A percentile compares a stretch with the other conserved stretches of the same genome.
phyloP scores from a whole-genome alignment of 1,140 invertebrate species.

The Papilio polyxenes region DNA sequence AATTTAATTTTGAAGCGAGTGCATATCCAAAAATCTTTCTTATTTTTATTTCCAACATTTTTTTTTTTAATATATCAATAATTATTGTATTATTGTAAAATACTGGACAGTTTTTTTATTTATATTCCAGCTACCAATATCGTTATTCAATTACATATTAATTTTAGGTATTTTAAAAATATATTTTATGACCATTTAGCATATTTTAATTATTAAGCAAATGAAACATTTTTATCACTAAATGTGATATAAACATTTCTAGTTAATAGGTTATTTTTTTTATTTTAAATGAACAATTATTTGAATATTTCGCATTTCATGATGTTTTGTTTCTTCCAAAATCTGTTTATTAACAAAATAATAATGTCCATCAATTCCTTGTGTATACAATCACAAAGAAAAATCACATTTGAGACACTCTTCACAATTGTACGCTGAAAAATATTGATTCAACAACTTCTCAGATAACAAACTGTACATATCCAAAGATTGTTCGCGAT shows the following conservation, averaged over 20 bases:
- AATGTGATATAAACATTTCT: no score
- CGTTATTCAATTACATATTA: no score
- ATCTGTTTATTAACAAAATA: neutral
- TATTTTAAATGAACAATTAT: no score
- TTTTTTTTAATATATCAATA: neutral
- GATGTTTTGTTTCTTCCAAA: no score
- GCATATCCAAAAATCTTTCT: neutral
- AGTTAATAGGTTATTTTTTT: no score
- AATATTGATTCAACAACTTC: no score
- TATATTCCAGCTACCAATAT: neutral
- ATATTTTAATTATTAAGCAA: no score
- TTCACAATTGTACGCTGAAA: neutral
- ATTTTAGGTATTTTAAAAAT: no score
- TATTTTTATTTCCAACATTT: neutral
- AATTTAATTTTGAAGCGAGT: neutral
- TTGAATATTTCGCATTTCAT: no score
- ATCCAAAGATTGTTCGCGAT: neutral
- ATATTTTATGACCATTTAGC: no score
- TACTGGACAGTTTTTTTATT: neutral
- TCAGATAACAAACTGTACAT: no score
- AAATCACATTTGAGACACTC: conserved; percentile 33
- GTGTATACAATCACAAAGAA: conserved; percentile 27
- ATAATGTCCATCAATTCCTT: neutral
- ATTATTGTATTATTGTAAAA: conserved; percentile 7
- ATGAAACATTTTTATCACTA: no score